Evolutionary conservation across 2,888 invertebrate species (phyloP).

Genomic region (Yponomeuta malinellus): DNA sequence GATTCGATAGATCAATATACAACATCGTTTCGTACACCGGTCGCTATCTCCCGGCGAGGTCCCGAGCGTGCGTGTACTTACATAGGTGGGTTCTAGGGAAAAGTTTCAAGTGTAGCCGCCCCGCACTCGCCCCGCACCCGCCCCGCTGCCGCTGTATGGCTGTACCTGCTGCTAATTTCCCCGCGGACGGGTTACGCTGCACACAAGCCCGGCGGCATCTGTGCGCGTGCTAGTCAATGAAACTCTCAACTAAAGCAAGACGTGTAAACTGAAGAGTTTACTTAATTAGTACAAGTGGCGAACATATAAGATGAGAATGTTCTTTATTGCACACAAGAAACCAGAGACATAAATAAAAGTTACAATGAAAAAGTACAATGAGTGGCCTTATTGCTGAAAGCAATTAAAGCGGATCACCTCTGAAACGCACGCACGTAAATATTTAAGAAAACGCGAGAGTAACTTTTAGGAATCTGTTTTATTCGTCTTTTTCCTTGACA

Average conservation of each 20-base stretch:
- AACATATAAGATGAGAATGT: background rate
- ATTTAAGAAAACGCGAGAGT: too few relatives aligned
- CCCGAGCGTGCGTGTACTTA: background rate
- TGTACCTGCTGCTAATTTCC: slow-evolving; percentile 47
- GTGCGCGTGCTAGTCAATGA: background rate
- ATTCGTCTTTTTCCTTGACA: too few relatives aligned
- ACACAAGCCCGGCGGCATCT: background rate
- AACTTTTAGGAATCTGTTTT: too few relatives aligned
- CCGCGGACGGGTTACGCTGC: slow-evolving; percentile 28
- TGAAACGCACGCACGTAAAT: too few relatives aligned
- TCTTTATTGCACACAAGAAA: too few relatives aligned
- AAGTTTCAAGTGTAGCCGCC: slow-evolving; percentile 1
- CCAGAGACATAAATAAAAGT: too few relatives aligned
- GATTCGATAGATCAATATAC: background rate
- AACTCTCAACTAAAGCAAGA: background rate
- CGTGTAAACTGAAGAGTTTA: background rate
- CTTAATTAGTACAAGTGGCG: background rate
- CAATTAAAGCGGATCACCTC: background rate
- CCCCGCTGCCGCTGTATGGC: slow-evolving; percentile 17
- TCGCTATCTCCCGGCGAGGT: background rate
- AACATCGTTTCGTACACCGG: background rate
- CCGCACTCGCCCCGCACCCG: slow-evolving; percentile 12
- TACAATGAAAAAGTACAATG: too few relatives aligned
- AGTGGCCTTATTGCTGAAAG: too few relatives aligned
- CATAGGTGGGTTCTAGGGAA: slow-evolving; percentile 3